phyloP scores from a whole-genome alignment of 1,140 invertebrate species.

The Tetramorium alpestre region DNA sequence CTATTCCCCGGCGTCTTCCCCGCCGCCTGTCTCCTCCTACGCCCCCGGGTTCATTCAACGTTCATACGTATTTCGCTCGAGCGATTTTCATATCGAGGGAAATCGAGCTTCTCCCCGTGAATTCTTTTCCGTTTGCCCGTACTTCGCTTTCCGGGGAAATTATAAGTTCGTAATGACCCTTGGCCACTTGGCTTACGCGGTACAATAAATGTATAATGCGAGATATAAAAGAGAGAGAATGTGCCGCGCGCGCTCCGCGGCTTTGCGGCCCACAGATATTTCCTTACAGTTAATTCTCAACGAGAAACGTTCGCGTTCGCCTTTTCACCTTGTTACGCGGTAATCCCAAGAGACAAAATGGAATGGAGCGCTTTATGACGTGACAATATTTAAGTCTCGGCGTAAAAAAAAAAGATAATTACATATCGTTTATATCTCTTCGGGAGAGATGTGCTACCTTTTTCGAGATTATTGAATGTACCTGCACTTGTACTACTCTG shows the following conservation, averaged over 20 bases:
- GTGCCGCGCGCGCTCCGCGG: background rate
- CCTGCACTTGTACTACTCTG: background rate
- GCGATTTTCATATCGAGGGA: slow-evolving; percentile 68
- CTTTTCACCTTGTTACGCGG: slow-evolving; percentile 35
- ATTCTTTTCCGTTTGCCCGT: slow-evolving; percentile 27
- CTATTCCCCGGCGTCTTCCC: slow-evolving; percentile 3
- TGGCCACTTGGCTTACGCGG: background rate
- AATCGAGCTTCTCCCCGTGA: slow-evolving; percentile 47
- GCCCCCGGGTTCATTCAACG: background rate
- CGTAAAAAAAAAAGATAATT: slow-evolving; percentile 19
- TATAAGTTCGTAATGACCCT: slow-evolving; percentile 39
- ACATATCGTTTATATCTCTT: slow-evolving; percentile 6
- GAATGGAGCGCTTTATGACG: slow-evolving; percentile 8
- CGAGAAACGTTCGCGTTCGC: slow-evolving; percentile 22
- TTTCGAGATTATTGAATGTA: slow-evolving; percentile 29
- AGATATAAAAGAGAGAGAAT: slow-evolving; percentile 43
- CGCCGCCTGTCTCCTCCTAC: no score
- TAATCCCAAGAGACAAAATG: slow-evolving; percentile 42
- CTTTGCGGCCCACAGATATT: slow-evolving; percentile 38
- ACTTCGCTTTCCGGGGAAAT: slow-evolving; percentile 45
- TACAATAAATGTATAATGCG: slow-evolving; percentile 53
- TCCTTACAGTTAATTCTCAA: slow-evolving; percentile 51
- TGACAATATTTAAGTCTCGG: slow-evolving; percentile 4
- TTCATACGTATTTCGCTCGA: slow-evolving; percentile 53
- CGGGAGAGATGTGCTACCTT: background rate